phyloP scores from a whole-genome alignment of 2,888 invertebrate genomes.

The Melanostoma mellinum region DNA sequence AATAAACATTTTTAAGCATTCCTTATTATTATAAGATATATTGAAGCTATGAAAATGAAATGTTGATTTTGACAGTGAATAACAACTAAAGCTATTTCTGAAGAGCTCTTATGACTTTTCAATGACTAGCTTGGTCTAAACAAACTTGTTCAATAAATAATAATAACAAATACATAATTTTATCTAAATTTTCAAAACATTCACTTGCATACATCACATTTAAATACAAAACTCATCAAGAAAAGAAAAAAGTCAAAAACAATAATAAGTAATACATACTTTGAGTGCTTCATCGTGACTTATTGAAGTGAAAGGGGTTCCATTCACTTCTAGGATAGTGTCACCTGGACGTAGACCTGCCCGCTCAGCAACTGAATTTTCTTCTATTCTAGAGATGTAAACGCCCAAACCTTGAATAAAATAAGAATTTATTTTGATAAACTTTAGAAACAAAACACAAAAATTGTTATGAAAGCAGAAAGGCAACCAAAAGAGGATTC shows the following conservation, averaged over 20 bases:
- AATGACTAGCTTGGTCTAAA: no score
- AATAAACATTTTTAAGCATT: no score
- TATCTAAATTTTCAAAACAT: neutral
- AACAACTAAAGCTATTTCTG: no score
- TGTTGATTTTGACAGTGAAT: no score
- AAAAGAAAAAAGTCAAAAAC: neutral
- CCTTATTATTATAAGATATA: no score
- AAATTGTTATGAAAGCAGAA: no score
- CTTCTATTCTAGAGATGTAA: slow-evolving; percentile 95
- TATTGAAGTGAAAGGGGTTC: slow-evolving; percentile 95
- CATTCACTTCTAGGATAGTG: slow-evolving; percentile 97
- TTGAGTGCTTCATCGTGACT: slow-evolving; percentile 96
- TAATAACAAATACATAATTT: neutral
- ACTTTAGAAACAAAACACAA: neutral
- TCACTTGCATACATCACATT: neutral
- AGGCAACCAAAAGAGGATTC: no score
- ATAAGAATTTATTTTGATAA: neutral
- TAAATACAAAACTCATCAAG: slow-evolving; percentile 12
- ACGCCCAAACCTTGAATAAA: slow-evolving; percentile 89
- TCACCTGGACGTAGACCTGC: slow-evolving; percentile 95
- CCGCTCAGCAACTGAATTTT: slow-evolving; percentile 93
- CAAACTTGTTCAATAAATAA: no score
- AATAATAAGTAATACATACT: slow-evolving; percentile 83
- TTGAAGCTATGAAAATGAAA: no score
- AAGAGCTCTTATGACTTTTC: no score